A percentile compares a stretch with the other conserved stretches of the same genome.
phyloP scores from a whole-genome alignment of 2,888 invertebrate genomes.

The Phortica magna region DNA sequence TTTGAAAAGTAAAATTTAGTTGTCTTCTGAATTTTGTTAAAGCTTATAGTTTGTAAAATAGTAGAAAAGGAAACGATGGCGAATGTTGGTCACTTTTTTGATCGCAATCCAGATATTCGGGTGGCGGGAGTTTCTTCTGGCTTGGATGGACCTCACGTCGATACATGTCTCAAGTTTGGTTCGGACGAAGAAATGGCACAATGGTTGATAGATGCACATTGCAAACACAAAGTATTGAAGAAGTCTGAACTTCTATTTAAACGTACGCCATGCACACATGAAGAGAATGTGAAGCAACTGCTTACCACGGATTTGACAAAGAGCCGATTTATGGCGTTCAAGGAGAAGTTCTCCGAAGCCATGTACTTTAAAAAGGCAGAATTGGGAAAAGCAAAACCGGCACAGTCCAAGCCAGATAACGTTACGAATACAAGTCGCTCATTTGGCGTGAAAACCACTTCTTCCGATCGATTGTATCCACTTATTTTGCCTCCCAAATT shows the following conservation, averaged over 20 bases:
- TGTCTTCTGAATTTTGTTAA: too few species aligned
- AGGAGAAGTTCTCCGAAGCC: constrained; percentile 72
- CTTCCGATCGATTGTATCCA: constrained; percentile 51
- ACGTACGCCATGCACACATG: constrained; percentile 44
- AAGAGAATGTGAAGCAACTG: constrained; percentile 57
- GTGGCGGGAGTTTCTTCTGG: constrained; percentile 58
- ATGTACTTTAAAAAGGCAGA: constrained; percentile 66
- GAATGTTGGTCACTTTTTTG: constrained; percentile 57
- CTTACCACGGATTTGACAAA: constrained; percentile 65
- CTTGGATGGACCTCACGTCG: constrained; percentile 23
- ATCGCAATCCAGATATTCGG: constrained; percentile 57
- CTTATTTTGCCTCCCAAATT: constrained; percentile 63
- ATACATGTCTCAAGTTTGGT: constrained; percentile 49
- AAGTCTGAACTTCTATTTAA: constrained; percentile 21
- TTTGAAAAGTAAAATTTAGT: too few species aligned
- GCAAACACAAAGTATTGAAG: constrained; percentile 32
- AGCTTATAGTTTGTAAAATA: too few species aligned
- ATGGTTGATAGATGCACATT: constrained; percentile 47
- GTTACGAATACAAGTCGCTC: constrained; percentile 64
- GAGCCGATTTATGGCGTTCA: constrained; percentile 69
- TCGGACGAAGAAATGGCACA: constrained; percentile 63
- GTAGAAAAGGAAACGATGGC: constrained; percentile 47
- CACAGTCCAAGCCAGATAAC: constrained; percentile 64
- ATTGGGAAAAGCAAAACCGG: constrained; percentile 58
- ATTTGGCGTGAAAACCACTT: constrained; percentile 56